Percentiles rank a stretch among this genome's conserved stretches.
These are phyloP conservation scores for Epistrophella euchroma DNA, from an alignment of 2,888 invertebrate species.

Conservation along the genomic window DNA sequence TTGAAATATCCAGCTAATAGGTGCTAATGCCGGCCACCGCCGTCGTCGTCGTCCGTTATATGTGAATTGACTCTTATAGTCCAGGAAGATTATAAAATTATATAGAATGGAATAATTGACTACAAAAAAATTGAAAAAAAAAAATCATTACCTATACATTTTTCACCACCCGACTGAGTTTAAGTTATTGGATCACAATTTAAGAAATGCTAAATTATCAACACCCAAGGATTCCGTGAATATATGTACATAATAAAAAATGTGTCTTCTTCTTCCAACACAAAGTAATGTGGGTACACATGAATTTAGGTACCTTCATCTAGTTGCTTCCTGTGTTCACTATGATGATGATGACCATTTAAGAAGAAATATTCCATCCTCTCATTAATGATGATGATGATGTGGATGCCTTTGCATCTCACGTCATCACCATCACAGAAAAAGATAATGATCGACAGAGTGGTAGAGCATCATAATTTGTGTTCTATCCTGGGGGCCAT, in stretches of 20 bases:
- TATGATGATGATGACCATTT: conserved; percentile 47
- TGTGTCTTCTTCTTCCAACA: neutral
- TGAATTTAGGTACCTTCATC: neutral
- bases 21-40: too few relatives aligned
- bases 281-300: neutral
- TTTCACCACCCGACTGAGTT: neutral
- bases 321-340: conserved; percentile 24
- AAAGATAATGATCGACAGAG: conserved; percentile 59
- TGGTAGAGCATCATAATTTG: conserved; percentile 68
- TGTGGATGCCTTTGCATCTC: conserved; percentile 39
- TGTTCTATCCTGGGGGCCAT: conserved; percentile 64
- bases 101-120: too few relatives aligned
- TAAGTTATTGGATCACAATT: too few relatives aligned
- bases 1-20: too few relatives aligned
- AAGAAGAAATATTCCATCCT: conserved; percentile 55
- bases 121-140: too few relatives aligned
- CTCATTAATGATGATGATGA: conserved; percentile 68
- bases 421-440: conserved; percentile 46
- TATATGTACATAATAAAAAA: neutral
- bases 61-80: too few relatives aligned
- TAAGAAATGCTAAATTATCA: too few relatives aligned
- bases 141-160: too few relatives aligned
- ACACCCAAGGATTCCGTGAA: neutral
- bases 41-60: too few relatives aligned
- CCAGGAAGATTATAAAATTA: too few relatives aligned